Percentiles rank a stretch among this genome's conserved stretches.
Conservation (phyloP, 2,797 vertebrate species). For the Coregonus ussuriensis region DNA sequence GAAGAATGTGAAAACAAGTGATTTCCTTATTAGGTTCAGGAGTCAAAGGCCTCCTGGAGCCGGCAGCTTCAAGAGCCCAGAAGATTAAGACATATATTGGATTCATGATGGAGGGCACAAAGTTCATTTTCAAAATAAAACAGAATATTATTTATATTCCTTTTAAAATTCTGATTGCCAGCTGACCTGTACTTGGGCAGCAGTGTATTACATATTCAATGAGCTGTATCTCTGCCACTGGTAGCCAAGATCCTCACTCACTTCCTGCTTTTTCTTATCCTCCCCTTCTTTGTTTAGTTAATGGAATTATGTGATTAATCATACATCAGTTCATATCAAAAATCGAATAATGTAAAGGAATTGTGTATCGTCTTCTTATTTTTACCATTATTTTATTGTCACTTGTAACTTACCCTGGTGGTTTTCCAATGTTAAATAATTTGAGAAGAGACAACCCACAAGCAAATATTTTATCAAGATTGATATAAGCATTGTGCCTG, state of each 20-base stretch:
- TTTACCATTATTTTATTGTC: neutral
- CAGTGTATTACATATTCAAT: conserved; percentile 99
- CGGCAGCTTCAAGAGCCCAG: conserved; percentile 94
- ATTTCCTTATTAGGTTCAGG: conserved; percentile 99
- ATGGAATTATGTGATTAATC: conserved; percentile 78
- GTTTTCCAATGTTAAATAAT: conserved; percentile 32
- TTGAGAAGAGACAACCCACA: conserved; percentile 34
- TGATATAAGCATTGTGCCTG: conserved; percentile 22
- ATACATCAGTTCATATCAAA: conserved; percentile 59
- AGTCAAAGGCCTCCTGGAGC: conserved; percentile 97
- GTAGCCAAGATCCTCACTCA: conserved; percentile 69
- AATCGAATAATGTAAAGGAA: conserved; percentile 42
- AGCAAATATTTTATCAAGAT: conserved; percentile 38
- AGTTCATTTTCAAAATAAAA: conserved; percentile 99
- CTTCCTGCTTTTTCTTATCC: conserved; percentile 71
- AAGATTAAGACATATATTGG: conserved; percentile 99
- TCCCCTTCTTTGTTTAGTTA: conserved; percentile 47
- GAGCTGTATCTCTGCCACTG: conserved; percentile 87
- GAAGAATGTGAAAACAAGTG: conserved; percentile 96
- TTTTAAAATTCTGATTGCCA: conserved; percentile 99
- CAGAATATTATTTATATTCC: conserved; percentile 99
- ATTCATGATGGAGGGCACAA: conserved; percentile 99
- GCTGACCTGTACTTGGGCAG: conserved; percentile 99
- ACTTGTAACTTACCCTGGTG: neutral
- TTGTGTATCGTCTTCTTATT: conserved; percentile 1